Percentiles rank a stretch among this genome's conserved stretches.
These are phyloP conservation scores for Mimas tiliae DNA, from an alignment of 2,888 invertebrate genomes.

Conservation along the genomic window DNA sequence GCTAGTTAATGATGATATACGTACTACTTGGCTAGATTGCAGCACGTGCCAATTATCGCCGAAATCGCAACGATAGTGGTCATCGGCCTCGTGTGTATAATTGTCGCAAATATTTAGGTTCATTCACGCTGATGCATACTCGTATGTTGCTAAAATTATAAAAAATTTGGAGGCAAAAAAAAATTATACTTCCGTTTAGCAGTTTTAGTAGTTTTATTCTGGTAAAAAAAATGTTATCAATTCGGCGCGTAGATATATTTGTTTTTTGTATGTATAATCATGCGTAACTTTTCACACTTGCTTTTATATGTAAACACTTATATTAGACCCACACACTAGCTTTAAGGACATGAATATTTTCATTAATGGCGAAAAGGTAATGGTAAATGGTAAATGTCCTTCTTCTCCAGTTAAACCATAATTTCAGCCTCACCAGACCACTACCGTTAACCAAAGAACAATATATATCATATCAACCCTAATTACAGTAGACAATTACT, in stretches of 20 bases:
- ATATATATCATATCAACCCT: slow-evolving; percentile 25
- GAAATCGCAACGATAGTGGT: slow-evolving; percentile 51
- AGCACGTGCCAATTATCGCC: slow-evolving; percentile 40
- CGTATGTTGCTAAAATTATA: slow-evolving; percentile 66
- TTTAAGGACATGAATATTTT: no score
- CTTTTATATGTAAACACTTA: no score
- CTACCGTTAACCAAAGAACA: not conserved
- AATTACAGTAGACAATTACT: slow-evolving; percentile 53
- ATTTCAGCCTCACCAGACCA: slow-evolving; percentile 29
- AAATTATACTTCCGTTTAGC: slow-evolving; percentile 48
- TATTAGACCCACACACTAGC: no score
- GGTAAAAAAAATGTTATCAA: no score
- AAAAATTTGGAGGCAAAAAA: no score
- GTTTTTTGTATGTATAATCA: no score
- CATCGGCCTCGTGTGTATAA: slow-evolving; percentile 46
- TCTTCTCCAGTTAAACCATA: no score
- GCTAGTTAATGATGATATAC: slow-evolving; percentile 2
- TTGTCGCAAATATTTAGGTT: slow-evolving; percentile 55
- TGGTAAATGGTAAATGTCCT: no score
- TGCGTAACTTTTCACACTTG: no score
- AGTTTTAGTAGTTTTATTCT: no score
- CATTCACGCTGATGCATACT: slow-evolving; percentile 49
- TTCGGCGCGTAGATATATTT: no score
- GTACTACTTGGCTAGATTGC: slow-evolving; percentile 2
- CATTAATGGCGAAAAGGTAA: no score